phyloP scores from a whole-genome alignment of 2,113 vertebrate genomes.

The Nothocercus julius region DNA sequence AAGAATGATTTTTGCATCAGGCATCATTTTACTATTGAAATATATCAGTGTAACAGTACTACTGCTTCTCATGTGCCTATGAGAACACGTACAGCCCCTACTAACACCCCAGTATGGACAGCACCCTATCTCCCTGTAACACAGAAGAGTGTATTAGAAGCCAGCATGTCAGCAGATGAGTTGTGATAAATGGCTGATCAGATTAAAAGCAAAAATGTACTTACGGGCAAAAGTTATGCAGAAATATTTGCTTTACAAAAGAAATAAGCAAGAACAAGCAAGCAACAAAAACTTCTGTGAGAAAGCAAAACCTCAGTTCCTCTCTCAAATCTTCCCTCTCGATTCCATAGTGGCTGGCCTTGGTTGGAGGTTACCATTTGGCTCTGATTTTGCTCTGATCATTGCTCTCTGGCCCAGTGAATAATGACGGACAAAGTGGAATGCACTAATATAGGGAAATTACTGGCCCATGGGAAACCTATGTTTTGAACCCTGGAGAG shows the following conservation, averaged over 20 bases:
- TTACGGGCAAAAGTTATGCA: neutral
- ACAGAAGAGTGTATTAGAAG: neutral
- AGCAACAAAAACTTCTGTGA: neutral
- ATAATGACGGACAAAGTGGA: neutral
- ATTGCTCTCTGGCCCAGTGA: neutral
- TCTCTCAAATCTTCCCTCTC: neutral
- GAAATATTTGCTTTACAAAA: slow-evolving; percentile 18
- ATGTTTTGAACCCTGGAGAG: neutral
- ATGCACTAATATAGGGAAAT: neutral
- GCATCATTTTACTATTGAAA: neutral
- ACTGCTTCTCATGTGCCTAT: neutral
- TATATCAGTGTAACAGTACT: neutral
- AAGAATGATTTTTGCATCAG: neutral
- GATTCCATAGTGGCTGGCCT: neutral
- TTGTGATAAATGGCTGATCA: neutral
- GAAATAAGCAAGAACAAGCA: neutral
- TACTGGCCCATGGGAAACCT: neutral
- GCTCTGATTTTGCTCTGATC: neutral
- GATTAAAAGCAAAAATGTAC: slow-evolving; percentile 10
- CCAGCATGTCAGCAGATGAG: neutral
- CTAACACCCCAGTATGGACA: neutral
- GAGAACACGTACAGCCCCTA: accelerated
- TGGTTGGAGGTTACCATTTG: neutral
- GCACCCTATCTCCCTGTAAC: accelerated
- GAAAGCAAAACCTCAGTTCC: slow-evolving; percentile 4